These are phyloP conservation scores for Frieseomelitta varia DNA, from an alignment of 1,140 invertebrate genomes.

Conservation along the genomic window DNA sequence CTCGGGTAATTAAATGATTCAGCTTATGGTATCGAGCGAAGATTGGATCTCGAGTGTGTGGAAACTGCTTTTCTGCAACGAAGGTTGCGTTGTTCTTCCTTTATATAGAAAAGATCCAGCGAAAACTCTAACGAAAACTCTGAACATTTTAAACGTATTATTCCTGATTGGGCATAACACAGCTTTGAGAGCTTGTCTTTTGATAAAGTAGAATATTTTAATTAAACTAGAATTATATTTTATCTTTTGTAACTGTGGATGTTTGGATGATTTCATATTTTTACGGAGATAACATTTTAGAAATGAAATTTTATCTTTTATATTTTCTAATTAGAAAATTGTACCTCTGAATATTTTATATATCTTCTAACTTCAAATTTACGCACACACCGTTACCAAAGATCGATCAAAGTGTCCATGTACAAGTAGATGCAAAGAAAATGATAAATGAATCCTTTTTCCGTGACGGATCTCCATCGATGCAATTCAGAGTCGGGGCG, in stretches of 20 bases:
- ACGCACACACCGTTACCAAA: not conserved
- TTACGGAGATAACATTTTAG: too few relatives aligned
- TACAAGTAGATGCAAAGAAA: not conserved
- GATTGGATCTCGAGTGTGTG: conserved; percentile 16
- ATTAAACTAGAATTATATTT: too few relatives aligned
- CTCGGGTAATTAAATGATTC: conserved; percentile 46
- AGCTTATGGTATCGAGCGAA: not conserved
- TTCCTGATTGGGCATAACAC: not conserved
- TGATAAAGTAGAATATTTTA: too few relatives aligned
- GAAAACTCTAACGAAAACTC: not conserved
- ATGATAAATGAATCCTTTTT: not conserved
- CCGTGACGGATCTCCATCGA: conserved; percentile 4
- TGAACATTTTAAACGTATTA: not conserved
- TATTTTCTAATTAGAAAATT: too few relatives aligned
- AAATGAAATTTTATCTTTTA: too few relatives aligned
- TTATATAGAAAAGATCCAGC: too few relatives aligned
- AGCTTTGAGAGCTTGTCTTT: too few relatives aligned
- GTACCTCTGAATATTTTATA: too few relatives aligned
- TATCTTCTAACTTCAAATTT: too few relatives aligned
- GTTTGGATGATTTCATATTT: too few relatives aligned
- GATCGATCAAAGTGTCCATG: not conserved
- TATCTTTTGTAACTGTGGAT: too few relatives aligned
- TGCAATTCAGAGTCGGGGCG: not conserved
- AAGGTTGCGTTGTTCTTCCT: not conserved
- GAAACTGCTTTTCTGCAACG: not conserved